These are phyloP conservation scores for Toxostoma redivivum DNA, from an alignment of 2,113 vertebrate species.

Conservation along the genomic window DNA sequence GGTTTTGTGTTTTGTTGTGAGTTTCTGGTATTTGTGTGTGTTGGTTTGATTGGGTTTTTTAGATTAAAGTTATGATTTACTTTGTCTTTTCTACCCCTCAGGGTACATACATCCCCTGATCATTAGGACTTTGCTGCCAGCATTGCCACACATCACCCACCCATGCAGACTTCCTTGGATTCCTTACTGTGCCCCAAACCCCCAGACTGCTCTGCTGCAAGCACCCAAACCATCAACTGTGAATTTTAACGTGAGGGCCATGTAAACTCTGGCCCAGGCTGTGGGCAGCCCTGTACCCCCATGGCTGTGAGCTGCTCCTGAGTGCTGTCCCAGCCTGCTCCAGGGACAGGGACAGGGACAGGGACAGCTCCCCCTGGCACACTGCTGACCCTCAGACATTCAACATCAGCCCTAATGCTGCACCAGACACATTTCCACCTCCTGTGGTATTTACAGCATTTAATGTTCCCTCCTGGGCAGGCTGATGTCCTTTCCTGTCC, in stretches of 20 bases:
- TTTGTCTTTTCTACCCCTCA: neutral
- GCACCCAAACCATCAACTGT: neutral
- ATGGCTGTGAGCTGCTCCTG: rapidly evolving
- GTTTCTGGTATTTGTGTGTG: neutral
- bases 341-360: neutral
- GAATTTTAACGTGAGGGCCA: neutral
- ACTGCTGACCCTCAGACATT: neutral
- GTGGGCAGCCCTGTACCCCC: neutral
- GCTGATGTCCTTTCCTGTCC: neutral
- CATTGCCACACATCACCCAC: too few species aligned
- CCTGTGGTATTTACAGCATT: neutral
- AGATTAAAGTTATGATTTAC: neutral
- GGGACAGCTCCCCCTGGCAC: neutral
- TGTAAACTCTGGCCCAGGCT: rapidly evolving
- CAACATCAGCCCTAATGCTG: neutral
- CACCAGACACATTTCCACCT: neutral
- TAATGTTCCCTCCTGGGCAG: neutral
- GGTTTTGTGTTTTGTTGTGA: neutral
- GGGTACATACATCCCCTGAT: neutral
- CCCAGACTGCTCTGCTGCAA: rapidly evolving
- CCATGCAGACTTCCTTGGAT: rapidly evolving
- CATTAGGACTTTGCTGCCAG: neutral
- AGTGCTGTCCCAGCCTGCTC: neutral
- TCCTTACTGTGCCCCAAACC: neutral
- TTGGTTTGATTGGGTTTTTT: neutral